Base-by-base conservation (phyloP, 2,113 vertebrate species). In the Ia io region DNA sequence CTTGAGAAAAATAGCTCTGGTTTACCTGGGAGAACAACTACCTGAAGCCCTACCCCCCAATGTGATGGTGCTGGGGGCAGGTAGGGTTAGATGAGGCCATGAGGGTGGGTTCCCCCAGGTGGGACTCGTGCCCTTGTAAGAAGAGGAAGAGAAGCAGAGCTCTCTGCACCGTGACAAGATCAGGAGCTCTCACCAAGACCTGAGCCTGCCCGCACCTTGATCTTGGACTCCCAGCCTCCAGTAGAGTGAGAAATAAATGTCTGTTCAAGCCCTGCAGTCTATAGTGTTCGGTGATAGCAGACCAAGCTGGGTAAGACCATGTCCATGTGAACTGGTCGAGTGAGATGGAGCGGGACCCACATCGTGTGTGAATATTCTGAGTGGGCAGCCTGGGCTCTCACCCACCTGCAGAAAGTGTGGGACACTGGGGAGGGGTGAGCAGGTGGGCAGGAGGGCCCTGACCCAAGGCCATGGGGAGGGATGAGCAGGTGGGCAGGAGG, bases 331-430 rank as follows among this genome's bases (percentile, higher is more conserved):
- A 85, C 49, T 14, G 5, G 22, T n/a, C 1, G 40, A 67, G 17
- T 3, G 22, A 61, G 25, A 76, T 0, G 2, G 25, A 11, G 2
- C 32, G 8, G 67, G 56, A 47, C 1, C 20, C 71, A 20, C 7
- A 3, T 12, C 47, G 5, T 10, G 8, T 18, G 32, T 37, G 47
- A 30, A 37, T 67, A 5, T 32, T 23, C 1, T 3, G 37, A 30
- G 42, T 3, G 35, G 42, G 12, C 32, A 23, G 65, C n/a, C 79
- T 0, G 23, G 80, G 70, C 4, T 20, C 14, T 40, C 82, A 40
- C 14, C 1, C 10, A 18, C 30, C 69, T 14, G 28, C 4, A 1
- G 65, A 0, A 2, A 63, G 18, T n/a, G 40, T 49, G 0, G 1
- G 44, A 37, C 18, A 9, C 18, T 10, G 28, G 35, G 35, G 56